Conservation (phyloP, 2,113 vertebrate species). For the Pimephales promelas region DNA sequence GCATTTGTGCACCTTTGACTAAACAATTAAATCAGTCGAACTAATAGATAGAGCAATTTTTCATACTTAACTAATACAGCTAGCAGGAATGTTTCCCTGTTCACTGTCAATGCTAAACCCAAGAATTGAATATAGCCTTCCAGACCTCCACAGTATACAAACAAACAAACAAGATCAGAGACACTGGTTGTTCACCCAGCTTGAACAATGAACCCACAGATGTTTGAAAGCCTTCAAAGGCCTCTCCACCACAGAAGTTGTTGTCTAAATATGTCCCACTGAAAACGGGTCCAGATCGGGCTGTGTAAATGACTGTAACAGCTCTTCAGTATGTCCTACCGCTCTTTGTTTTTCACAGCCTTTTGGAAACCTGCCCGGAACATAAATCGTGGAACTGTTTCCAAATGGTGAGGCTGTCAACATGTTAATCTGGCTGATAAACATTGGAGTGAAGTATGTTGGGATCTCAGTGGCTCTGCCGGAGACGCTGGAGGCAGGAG, state of each 20-base stretch:
- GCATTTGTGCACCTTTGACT: not conserved
- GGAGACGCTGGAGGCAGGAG: slow-evolving; percentile 20
- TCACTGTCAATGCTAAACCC: not conserved
- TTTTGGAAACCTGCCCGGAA: slow-evolving; percentile 46
- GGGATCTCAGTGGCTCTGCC: slow-evolving; percentile 24
- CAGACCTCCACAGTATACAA: not conserved
- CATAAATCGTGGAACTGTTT: slow-evolving; percentile 51
- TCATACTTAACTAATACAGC: not conserved
- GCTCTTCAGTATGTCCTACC: slow-evolving; percentile 19
- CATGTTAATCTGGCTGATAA: slow-evolving; percentile 55
- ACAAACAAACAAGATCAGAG: not conserved
- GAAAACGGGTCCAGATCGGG: slow-evolving; percentile 2
- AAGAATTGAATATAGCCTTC: not conserved
- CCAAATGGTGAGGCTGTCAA: slow-evolving; percentile 52
- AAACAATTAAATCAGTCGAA: not conserved
- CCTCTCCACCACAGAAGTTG: slow-evolving; percentile 23
- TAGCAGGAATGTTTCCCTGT: not conserved
- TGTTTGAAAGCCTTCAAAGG: slow-evolving; percentile 19
- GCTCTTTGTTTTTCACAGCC: slow-evolving; percentile 35
- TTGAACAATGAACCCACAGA: not conserved
- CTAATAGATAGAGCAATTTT: not conserved
- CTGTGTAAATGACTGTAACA: slow-evolving; percentile 24
- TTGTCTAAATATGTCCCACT: slow-evolving; percentile 34
- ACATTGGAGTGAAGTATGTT: slow-evolving; percentile 46
- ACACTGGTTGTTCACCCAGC: not conserved